A percentile compares a stretch with the other conserved stretches of the same genome.
Conservation (phyloP, 1,140 invertebrate genomes). For the Ceratina australensis region DNA sequence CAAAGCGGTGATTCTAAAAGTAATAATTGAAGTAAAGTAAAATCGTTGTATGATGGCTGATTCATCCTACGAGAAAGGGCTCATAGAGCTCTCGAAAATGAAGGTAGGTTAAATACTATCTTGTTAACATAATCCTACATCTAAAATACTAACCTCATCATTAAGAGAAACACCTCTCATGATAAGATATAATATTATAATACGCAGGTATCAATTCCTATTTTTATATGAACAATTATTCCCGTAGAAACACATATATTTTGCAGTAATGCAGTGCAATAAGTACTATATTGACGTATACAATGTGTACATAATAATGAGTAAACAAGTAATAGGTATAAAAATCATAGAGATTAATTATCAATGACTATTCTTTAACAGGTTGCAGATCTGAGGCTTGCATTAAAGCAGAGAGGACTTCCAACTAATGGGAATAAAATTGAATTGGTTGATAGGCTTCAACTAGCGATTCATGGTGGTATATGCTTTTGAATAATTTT, state of each 20-base stretch:
- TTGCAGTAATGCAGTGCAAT: background rate
- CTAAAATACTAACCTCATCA: constrained; percentile 25
- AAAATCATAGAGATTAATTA: too few species aligned
- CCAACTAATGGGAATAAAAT: constrained; percentile 88
- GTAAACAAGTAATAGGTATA: too few species aligned
- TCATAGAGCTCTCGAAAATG: constrained; percentile 77
- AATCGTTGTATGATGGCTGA: constrained; percentile 71
- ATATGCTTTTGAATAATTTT: constrained; percentile 42
- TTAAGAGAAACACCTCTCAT: background rate
- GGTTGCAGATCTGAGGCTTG: constrained; percentile 86
- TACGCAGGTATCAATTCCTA: too few species aligned
- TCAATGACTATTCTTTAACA: constrained; percentile 17
- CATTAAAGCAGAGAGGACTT: constrained; percentile 88
- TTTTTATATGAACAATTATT: too few species aligned
- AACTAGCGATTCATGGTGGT: constrained; percentile 82
- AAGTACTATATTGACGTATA: background rate
- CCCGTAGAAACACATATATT: too few species aligned
- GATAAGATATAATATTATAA: background rate
- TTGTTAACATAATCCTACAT: background rate
- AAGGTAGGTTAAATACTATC: constrained; percentile 67
- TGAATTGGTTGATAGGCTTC: constrained; percentile 87
- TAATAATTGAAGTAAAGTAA: constrained; percentile 28
- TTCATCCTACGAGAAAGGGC: constrained; percentile 76
- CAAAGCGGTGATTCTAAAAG: constrained; percentile 5
- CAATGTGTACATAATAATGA: background rate